Evolutionary conservation across 2,113 vertebrate species (phyloP), one percentile per base, ranked within the genome.

Genomic region (Peromyscus leucopus): DNA sequence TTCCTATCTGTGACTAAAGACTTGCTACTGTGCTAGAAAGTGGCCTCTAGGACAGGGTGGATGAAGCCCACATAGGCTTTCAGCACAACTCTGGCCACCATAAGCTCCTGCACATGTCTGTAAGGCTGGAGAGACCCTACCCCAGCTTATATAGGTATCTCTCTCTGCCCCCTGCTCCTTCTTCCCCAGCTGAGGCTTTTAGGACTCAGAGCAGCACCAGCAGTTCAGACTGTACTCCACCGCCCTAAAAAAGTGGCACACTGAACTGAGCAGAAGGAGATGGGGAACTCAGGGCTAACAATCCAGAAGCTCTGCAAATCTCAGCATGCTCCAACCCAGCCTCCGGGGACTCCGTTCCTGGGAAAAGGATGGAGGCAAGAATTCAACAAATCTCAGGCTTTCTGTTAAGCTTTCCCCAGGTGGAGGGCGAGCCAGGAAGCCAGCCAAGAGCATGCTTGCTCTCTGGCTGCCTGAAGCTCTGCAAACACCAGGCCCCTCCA

Each of bases 371-470:
- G 21, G 67, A 74, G 55, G 75, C 67, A 48, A 79, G 86, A 80
- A 95, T 63, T 93, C 93, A 90, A 93, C 90, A 80, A 83, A 75
- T 61, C 67, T 59, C 65, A 59, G 79, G 95, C 91, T 89, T 63
- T 88, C 39, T 57, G 67, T 74, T 84, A 90, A 75, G 96, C 84
- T 80, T 71, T 69, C 80, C 90, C 85, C 59, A 31, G 89, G 80
- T 2, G 51, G 61, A 75, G 80, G 88, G 72, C 11, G 65, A 86
- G 92, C 84, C 94, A 71, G 89, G 90, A 95, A 88, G 51, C 24
- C 59, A 31, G 83, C 90, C 74, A 92, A 78, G 55, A 95, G 72
- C 71, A 59, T 17, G 36, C 92, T 61, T 39, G 42, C 57, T 93
- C 48, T 51, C 55, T 74, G 67, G 31, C 48, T 75, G 31, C 83